A percentile compares a stretch with the other conserved stretches of the same genome.
phyloP scores from a whole-genome alignment of 1,140 invertebrate genomes.

The Zaprionus vittiger region DNA sequence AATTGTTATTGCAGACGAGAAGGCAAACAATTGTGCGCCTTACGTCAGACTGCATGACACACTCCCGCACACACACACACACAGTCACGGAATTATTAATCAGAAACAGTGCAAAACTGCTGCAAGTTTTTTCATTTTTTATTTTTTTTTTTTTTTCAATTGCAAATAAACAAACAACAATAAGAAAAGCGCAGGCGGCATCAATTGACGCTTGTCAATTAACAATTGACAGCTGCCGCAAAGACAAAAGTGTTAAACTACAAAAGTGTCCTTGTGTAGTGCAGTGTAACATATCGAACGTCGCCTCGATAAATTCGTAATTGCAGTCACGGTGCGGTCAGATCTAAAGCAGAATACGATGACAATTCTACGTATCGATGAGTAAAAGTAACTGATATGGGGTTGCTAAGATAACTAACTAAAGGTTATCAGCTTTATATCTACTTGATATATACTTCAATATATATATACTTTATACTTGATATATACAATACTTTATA shows the following conservation, averaged over 20 bases:
- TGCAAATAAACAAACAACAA: conserved; percentile 51
- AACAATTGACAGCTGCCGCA: conserved; percentile 19
- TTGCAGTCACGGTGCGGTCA: background rate
- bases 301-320: background rate
- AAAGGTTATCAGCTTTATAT: no score
- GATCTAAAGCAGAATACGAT: background rate
- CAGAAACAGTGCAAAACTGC: conserved; percentile 30
- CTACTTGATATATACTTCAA: no score
- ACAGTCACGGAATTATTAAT: conserved; percentile 46
- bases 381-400: background rate
- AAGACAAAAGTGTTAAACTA: background rate
- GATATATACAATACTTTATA: no score
- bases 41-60: conserved; percentile 37
- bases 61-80: conserved; percentile 15
- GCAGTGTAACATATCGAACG: background rate
- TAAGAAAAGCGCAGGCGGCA: conserved; percentile 2
- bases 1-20: conserved; percentile 5
- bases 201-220: conserved; percentile 21
- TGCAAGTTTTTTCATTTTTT: conserved; percentile 6
- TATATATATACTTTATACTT: no score
- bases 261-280: conserved; percentile 8
- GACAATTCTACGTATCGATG: background rate
- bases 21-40: background rate
- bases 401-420: background rate
- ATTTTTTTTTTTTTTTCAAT: conserved; percentile 38